These are phyloP conservation scores for Parascotia fuliginaria DNA, from an alignment of 2,888 invertebrate genomes.

Conservation along the genomic window DNA sequence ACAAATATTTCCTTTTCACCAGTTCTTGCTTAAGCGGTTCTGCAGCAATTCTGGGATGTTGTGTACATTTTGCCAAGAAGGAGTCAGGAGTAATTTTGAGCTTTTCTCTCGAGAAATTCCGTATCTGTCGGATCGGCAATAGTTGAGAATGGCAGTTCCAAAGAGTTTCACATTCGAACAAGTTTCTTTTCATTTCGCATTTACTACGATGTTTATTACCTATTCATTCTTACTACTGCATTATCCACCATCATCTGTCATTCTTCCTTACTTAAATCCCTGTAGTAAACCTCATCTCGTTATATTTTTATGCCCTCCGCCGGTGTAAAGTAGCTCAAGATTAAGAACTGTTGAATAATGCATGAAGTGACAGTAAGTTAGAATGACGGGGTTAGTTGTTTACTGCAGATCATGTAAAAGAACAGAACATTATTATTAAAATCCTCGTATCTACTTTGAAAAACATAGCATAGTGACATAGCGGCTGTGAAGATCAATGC, in stretches of 20 bases:
- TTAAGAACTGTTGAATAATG: conserved; percentile 65
- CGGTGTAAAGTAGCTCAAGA: conserved; percentile 30
- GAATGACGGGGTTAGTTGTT: conserved; percentile 38
- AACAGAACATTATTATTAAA: neutral
- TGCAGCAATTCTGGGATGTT: too few species aligned
- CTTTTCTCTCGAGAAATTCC: too few species aligned
- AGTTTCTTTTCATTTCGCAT: neutral
- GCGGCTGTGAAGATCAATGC: too few species aligned
- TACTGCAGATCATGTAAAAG: neutral
- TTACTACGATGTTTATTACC: neutral
- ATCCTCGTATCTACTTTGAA: too few species aligned
- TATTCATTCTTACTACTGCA: neutral
- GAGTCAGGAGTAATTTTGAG: too few species aligned
- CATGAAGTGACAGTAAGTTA: conserved; percentile 50
- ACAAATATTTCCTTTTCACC: too few species aligned
- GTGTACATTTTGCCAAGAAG: too few species aligned
- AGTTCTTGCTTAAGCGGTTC: too few species aligned
- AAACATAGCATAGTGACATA: too few species aligned
- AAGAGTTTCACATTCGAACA: too few species aligned
- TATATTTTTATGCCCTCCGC: conserved; percentile 50
- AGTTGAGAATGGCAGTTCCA: too few species aligned
- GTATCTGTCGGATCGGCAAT: too few species aligned
- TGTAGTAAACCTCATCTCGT: conserved; percentile 22
- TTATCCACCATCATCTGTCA: neutral
- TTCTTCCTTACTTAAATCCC: conserved; percentile 3